Evolutionary conservation across 2,888 invertebrate species (phyloP), one percentile per base, ranked within the genome.

Genomic region (Chymomyza caudatula): DNA sequence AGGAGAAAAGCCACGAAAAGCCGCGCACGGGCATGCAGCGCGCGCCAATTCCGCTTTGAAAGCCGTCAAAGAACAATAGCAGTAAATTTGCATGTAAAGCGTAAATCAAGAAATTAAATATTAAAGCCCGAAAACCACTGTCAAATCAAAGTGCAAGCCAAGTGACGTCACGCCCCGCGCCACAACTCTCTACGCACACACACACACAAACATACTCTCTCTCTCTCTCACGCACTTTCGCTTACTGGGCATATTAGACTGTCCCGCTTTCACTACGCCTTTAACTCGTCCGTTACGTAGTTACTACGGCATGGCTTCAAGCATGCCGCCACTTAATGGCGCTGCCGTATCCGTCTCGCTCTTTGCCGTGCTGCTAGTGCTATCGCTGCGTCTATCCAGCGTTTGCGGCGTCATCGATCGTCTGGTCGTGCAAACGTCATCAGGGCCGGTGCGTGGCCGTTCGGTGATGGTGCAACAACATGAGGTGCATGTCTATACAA

Each of bases 401-500:
- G 88, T 88, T 17, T 84, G 87, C 67, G 88, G 88, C 71, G 89
- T 89, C 71, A 89, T 90, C 88, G 96, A 96, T 89, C 95, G 95
- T 0, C 92, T 96, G 69, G 94, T 96, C 61, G 96, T 97, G 54
- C 94, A 95, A 89, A 97, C 96, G 22, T 94, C 94, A 75, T 95
- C 94, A 83, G 97, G 97, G 0, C 92, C 94, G 67, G 94, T 97
- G 63, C 94, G 95, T 72, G 97, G 97, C 20, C 93, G 94, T 81
- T 93, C 95, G 17, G 94, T 95, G 87, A 94, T 94, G 71, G 95
- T 97, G 77, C 92, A 96, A 90, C 94, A 96, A 59, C 93, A 96
- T 61, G 94, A 97, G 90, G 95, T 97, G 29, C 96, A 96, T 89
- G 94, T 95, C 60, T 97, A 96, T 87, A 94, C 95, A 59, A 97